Conservation (phyloP, 2,113 vertebrate genomes). For the Anthoscopus minutus region DNA sequence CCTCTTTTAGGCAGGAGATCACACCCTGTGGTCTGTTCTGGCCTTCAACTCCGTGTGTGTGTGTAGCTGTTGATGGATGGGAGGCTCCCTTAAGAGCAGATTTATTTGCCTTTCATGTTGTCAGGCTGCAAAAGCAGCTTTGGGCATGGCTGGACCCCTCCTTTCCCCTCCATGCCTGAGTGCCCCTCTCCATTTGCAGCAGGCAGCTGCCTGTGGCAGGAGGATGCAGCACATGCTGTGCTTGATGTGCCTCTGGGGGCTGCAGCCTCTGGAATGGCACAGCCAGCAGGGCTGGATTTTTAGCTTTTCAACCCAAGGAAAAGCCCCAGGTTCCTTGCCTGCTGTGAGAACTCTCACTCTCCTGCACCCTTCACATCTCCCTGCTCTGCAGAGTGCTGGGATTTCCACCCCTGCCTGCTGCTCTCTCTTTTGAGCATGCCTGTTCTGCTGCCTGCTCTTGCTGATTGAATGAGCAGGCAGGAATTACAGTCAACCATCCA, state of each 20-base stretch:
- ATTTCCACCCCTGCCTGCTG: not conserved
- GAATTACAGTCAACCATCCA: conserved; percentile 37
- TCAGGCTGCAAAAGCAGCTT: not conserved
- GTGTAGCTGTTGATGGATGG: not conserved
- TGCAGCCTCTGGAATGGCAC: not conserved
- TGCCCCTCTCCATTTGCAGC: not conserved
- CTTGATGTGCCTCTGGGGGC: not conserved
- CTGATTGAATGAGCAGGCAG: conserved; percentile 36
- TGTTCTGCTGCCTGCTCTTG: not conserved
- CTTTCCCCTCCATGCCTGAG: not conserved
- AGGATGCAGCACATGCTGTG: not conserved
- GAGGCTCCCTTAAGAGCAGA: not conserved
- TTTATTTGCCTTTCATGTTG: conserved; percentile 1
- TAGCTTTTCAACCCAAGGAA: not conserved
- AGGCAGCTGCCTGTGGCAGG: not conserved
- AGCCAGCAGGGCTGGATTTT: not conserved
- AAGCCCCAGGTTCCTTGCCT: not conserved
- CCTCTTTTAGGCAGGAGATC: not conserved
- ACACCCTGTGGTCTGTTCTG: not conserved
- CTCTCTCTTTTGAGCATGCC: not conserved
- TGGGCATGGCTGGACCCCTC: not conserved
- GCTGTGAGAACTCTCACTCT: not conserved
- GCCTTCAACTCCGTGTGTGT: not conserved
- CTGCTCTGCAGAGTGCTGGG: not conserved
- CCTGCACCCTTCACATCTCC: not conserved